phyloP scores from a whole-genome alignment of 2,888 invertebrate genomes.

The Mythimna vitellina region DNA sequence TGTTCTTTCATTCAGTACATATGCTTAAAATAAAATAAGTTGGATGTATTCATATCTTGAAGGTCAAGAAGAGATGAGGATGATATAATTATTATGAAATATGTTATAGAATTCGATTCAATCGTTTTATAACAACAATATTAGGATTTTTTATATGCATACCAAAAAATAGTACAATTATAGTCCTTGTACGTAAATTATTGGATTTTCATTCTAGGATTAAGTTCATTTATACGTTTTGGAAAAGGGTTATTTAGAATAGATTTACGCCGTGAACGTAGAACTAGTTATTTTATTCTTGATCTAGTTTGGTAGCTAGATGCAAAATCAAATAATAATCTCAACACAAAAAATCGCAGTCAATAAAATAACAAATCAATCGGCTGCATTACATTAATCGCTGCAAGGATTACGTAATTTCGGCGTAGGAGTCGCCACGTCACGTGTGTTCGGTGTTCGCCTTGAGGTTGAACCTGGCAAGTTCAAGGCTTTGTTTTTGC shows the following conservation, averaged over 20 bases:
- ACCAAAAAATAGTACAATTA: neutral
- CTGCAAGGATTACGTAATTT: conserved; percentile 81
- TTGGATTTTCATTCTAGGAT: neutral
- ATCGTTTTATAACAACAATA: neutral
- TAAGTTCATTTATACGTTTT: neutral
- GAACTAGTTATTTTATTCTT: neutral
- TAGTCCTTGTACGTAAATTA: neutral
- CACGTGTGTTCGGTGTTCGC: conserved; percentile 82
- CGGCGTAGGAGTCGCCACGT: conserved; percentile 79
- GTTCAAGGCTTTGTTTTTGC: conserved; percentile 90
- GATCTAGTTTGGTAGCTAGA: neutral
- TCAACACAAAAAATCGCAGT: neutral
- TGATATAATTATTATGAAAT: conserved; percentile 27
- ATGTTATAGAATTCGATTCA: conserved; percentile 8
- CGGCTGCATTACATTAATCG: conserved; percentile 38
- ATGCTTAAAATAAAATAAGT: conserved; percentile 32
- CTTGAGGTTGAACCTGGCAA: conserved; percentile 87
- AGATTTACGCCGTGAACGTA: neutral
- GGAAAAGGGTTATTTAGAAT: neutral
- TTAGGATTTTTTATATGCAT: neutral
- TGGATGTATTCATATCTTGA: conserved; percentile 37
- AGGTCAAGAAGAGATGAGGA: conserved; percentile 40
- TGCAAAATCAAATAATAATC: neutral
- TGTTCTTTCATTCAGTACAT: conserved; percentile 47
- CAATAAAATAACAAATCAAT: conserved; percentile 18